Base-by-base conservation (phyloP, 2,888 invertebrate genomes). In the Diarsia dahlii region DNA sequence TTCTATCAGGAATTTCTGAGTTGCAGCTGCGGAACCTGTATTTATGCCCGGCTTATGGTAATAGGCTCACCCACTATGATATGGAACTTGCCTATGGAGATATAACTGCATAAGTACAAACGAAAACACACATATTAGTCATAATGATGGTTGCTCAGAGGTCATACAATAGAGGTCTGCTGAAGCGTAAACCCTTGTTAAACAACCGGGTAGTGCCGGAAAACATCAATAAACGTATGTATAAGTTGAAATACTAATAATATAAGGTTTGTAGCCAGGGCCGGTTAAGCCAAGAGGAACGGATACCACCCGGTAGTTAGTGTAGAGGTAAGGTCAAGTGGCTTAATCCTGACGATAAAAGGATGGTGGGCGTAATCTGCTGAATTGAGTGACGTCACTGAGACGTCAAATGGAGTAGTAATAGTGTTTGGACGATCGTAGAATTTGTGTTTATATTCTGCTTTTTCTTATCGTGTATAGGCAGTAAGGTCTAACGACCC, bases 101-200 rank as follows among this genome's bases (percentile, higher is more conserved):
- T n/a, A n/a, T n/a, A 71, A 82, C 64, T 77, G 23, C 28, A 74
- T 9, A n/a, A n/a, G n/a, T n/a, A 20, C 15, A 34, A 60, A 66
- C 54, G 10, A 46, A 67, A 84, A 67, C 13, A 76, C 63, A 64
- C 18, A 8, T 39, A 23, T 70, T 48, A 23, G n/a, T 71, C 12
- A 65, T 74, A 76, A 82, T 72, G 13, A 76, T 52, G 48, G 75
- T 39, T n/a, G 50, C 48, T 64, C 39, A 72, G 64, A 77, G 78
- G 82, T 80, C 72, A 79, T 45, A 46, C 71, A 71, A 80, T 64
- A 58, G 69, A 73, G 74, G 67, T 72, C 58, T 77, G 54, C 75
- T 84, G 77, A 84, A 56, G 84, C 74, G 69, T 80, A 69, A 78
- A 76, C 52, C 80, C 81, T 72, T 68, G 50, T 85, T 78, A 84